Conservation (phyloP, 2,797 vertebrate species). For the Phoeniculus purpureus region DNA sequence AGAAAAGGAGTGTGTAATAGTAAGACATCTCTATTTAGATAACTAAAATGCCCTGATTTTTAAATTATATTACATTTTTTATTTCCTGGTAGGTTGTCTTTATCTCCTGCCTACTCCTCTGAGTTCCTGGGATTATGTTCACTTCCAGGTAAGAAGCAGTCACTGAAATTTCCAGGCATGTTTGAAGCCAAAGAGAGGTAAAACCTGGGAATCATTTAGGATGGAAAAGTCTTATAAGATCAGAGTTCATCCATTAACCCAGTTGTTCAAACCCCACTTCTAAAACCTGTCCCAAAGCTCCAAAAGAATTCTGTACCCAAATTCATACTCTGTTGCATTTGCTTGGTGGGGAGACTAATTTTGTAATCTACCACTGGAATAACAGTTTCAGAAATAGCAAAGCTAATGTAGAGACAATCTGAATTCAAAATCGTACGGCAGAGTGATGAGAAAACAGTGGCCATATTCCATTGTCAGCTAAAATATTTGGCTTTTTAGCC, state of each 20-base stretch:
- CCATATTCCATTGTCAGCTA: fast-evolving
- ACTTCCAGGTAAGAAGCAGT: conserved; percentile 83
- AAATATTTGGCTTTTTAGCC: neutral
- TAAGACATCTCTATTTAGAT: neutral
- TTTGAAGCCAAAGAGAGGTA: neutral
- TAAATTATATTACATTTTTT: neutral
- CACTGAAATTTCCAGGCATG: neutral
- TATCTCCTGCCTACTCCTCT: conserved; percentile 81
- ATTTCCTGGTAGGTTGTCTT: conserved; percentile 79
- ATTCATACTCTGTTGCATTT: neutral
- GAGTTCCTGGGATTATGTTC: conserved; percentile 88
- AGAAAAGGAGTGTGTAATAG: neutral
- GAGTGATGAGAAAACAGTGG: neutral
- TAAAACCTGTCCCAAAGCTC: no score
- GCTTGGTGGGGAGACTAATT: neutral
- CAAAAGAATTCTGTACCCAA: neutral
- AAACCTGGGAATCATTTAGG: neutral
- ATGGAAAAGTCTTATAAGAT: no score
- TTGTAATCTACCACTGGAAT: neutral
- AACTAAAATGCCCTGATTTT: neutral
- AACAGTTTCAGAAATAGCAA: neutral
- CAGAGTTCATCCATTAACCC: no score
- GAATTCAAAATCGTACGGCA: neutral
- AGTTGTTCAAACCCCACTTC: no score
- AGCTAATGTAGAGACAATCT: neutral